phyloP scores from a whole-genome alignment of 2,888 invertebrate genomes.

The Emmelina monodactyla region DNA sequence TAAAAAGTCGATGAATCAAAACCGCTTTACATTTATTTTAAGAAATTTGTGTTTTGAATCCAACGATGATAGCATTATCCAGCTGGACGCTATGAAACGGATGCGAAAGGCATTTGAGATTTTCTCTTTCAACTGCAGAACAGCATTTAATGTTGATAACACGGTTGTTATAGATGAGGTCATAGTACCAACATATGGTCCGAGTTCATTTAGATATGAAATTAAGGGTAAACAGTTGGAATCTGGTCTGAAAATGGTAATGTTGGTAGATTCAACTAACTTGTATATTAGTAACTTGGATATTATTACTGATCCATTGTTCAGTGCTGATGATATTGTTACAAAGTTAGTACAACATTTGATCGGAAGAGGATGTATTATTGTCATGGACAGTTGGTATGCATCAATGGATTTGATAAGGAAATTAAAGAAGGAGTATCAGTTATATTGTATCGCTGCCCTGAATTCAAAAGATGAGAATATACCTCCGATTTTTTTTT shows the following conservation, averaged over 20 bases:
- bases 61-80: conserved; percentile 28
- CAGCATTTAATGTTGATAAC: conserved; percentile 33
- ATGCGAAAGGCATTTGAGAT: conserved; percentile 53
- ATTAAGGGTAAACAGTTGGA: conserved; percentile 40
- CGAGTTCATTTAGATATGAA: conserved; percentile 50
- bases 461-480: conserved; percentile 34
- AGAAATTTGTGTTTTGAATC: conserved; percentile 43
- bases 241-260: conserved; percentile 45
- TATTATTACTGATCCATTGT: conserved; percentile 44
- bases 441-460: conserved; percentile 36
- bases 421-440: conserved; percentile 30
- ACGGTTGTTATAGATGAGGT: conserved; percentile 48
- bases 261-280: conserved; percentile 43
- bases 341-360: conserved; percentile 44
- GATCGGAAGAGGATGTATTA: conserved; percentile 32
- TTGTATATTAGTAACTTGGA: conserved; percentile 52
- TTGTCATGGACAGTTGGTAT: conserved; percentile 50
- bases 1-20: conserved; percentile 36
- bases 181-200: conserved; percentile 45
- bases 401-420: conserved; percentile 33
- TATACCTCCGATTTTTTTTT: conserved; percentile 43
- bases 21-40: conserved; percentile 44
- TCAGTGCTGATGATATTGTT: conserved; percentile 34
- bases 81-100: conserved; percentile 42
- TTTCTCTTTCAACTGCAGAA: conserved; percentile 51